These are phyloP conservation scores for Laticauda colubrina DNA, from an alignment of 2,113 vertebrate genomes.

Conservation along the genomic window DNA sequence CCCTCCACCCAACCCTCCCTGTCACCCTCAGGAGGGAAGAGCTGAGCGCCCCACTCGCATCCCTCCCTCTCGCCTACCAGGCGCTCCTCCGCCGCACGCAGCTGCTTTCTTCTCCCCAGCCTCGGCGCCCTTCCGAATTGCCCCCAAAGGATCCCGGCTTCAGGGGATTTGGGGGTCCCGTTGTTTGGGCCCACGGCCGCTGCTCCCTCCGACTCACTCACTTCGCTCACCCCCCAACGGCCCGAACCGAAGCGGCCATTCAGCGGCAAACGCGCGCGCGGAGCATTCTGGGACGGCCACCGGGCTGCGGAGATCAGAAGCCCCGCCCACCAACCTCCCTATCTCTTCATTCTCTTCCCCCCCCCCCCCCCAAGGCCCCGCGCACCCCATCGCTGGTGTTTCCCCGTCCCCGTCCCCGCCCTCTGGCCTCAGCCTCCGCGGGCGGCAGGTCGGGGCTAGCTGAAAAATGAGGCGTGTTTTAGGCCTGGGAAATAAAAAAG, in stretches of 20 bases:
- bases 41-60: background rate
- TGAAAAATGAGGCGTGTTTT: background rate
- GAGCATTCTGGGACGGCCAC: slow-evolving; percentile 24
- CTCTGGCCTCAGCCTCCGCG: background rate
- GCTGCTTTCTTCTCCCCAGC: background rate
- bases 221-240: background rate
- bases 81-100: background rate
- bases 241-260: background rate
- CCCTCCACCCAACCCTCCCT: no score
- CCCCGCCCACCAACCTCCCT: background rate
- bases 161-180: background rate
- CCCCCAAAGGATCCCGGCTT: background rate
- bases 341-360: accelerated
- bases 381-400: background rate
- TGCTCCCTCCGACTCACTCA: accelerated
- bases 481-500: background rate
- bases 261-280: background rate
- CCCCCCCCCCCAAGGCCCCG: no score
- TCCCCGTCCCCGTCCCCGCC: accelerated
- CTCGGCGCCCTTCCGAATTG: background rate
- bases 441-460: background rate
- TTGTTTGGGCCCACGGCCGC: accelerated
- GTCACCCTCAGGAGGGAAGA: background rate
- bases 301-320: background rate
- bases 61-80: background rate